phyloP scores from a whole-genome alignment of 2,113 vertebrate species.

The Poeciliopsis turrubarensis region DNA sequence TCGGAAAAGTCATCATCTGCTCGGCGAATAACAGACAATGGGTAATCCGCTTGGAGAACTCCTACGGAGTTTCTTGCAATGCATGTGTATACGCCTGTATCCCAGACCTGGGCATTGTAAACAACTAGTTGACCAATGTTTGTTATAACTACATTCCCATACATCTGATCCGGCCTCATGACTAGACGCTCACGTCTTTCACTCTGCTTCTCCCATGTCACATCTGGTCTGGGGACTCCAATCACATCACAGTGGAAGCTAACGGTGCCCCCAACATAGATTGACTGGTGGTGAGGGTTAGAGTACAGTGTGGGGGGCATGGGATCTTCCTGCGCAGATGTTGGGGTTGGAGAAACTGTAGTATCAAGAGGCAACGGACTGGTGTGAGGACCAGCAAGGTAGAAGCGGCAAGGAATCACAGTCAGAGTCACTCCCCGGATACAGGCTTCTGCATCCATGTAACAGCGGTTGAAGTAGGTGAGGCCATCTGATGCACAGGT shows the following conservation, averaged over 20 bases:
- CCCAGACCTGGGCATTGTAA: conserved; percentile 90
- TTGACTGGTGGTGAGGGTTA: conserved; percentile 89
- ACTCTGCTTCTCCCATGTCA: conserved; percentile 97
- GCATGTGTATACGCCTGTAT: conserved; percentile 94
- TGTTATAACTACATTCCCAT: conserved; percentile 95
- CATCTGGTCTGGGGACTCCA: conserved; percentile 87
- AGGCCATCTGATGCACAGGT: conserved; percentile 95
- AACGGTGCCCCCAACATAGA: conserved; percentile 88
- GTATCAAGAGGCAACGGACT: conserved; percentile 87
- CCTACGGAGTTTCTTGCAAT: conserved; percentile 87
- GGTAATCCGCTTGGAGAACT: conserved; percentile 89
- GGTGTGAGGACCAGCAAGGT: conserved; percentile 87
- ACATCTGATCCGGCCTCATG: conserved; percentile 97
- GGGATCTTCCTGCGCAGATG: conserved; percentile 76
- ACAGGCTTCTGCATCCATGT: conserved; percentile 97
- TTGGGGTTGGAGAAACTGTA: conserved; percentile 82
- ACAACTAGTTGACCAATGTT: conserved; percentile 96
- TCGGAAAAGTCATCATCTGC: conserved; percentile 73
- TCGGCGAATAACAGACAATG: conserved; percentile 86
- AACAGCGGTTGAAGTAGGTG: conserved; percentile 98
- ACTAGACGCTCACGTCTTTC: conserved; percentile 86
- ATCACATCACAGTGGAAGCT: conserved; percentile 93
- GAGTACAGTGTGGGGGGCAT: conserved; percentile 88
- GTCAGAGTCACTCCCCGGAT: conserved; percentile 85
- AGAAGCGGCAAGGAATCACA: conserved; percentile 90